These are phyloP conservation scores for Laticauda colubrina DNA, from an alignment of 2,113 vertebrate species.

Conservation along the genomic window DNA sequence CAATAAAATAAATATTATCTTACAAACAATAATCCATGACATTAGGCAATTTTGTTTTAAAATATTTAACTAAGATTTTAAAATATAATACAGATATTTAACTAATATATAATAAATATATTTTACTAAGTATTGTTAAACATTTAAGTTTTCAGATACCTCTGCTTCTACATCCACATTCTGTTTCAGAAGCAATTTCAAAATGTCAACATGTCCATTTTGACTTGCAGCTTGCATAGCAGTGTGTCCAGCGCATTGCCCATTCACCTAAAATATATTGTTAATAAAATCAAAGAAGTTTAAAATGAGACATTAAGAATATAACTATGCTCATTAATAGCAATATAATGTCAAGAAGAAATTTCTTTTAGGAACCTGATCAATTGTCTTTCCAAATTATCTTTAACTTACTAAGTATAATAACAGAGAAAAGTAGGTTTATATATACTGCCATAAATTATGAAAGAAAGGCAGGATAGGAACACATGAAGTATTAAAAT, in stretches of 20 bases:
- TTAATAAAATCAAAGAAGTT: constrained; percentile 26
- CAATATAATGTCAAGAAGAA: not conserved
- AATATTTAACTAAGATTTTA: not conserved
- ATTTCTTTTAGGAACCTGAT: not conserved
- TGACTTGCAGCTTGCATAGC: constrained; percentile 99
- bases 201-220: constrained; percentile 96
- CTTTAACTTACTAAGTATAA: not conserved
- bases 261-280: constrained; percentile 84
- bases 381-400: not conserved
- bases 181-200: constrained; percentile 96
- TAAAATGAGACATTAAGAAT: constrained; percentile 17
- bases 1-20: not conserved
- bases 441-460: not conserved
- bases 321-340: not conserved
- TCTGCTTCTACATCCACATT: constrained; percentile 97
- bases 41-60: not conserved
- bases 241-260: constrained; percentile 97
- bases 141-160: constrained; percentile 69
- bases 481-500: not conserved
- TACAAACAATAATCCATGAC: not conserved
- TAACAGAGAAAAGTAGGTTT: not conserved
- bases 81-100: not conserved
- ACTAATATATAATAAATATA: not conserved
- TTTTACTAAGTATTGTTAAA: not conserved
- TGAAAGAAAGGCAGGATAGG: not conserved